A percentile compares a stretch with the other conserved stretches of the same genome.
Conservation (phyloP, 2,113 vertebrate species). For the Phyllopteryx taeniolatus region DNA sequence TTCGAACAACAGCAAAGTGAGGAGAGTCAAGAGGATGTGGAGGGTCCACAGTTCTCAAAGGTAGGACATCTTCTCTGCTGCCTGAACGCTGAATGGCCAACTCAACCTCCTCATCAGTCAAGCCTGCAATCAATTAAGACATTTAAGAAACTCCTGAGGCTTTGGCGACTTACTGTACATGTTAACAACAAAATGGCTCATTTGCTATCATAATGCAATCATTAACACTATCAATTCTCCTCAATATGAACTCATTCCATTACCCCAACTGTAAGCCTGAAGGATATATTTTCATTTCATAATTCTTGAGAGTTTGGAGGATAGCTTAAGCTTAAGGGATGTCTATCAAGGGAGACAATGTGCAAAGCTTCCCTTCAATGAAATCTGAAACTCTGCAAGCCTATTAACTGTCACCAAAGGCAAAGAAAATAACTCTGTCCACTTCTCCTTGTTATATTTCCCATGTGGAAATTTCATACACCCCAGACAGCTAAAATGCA, state of each 20-base stretch:
- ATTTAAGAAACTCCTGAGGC: constrained; percentile 1
- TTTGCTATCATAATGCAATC: constrained; percentile 36
- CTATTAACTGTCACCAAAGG: constrained; percentile 73
- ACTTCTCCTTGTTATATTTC: constrained; percentile 77
- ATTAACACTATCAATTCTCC: constrained; percentile 35
- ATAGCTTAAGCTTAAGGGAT: constrained; percentile 35
- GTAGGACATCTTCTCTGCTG: constrained; percentile 75
- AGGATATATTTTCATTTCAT: constrained; percentile 61
- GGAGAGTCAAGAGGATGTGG: constrained; percentile 69
- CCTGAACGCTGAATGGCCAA: constrained; percentile 91
- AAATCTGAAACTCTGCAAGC: constrained; percentile 64
- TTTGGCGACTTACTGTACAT: constrained; percentile 5
- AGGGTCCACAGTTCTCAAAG: constrained; percentile 61
- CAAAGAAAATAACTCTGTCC: constrained; percentile 74
- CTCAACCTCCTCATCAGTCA: constrained; percentile 93
- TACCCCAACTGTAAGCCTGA: constrained; percentile 34
- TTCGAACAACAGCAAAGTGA: constrained; percentile 67
- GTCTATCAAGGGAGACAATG: constrained; percentile 54
- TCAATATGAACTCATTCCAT: constrained; percentile 41
- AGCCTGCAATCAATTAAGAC: constrained; percentile 74
- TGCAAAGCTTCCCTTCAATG: constrained; percentile 57
- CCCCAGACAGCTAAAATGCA: constrained; percentile 78
- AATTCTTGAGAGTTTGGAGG: constrained; percentile 39
- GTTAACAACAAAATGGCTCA: constrained; percentile 47
- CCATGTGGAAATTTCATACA: constrained; percentile 77